These are phyloP conservation scores for Forbesichthys papilliferus DNA, from an alignment of 2,113 vertebrate species.

Conservation along the genomic window DNA sequence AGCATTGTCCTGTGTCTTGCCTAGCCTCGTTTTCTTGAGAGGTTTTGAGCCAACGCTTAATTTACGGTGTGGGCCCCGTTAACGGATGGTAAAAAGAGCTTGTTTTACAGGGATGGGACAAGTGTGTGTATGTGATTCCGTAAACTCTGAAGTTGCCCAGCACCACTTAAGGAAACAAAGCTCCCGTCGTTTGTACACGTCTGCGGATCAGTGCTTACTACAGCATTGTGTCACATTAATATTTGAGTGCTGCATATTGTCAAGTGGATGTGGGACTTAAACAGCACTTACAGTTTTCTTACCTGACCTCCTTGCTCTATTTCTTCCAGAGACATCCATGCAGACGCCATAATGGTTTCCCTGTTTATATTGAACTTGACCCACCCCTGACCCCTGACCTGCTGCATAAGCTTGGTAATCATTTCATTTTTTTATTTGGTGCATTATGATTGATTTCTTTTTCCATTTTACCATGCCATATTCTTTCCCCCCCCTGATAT, in stretches of 20 bases:
- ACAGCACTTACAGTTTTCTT: constrained; percentile 79
- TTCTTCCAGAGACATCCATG: constrained; percentile 97
- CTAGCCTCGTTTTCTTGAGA: constrained; percentile 77
- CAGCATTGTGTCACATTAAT: constrained; percentile 72
- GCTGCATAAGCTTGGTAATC: constrained; percentile 99
- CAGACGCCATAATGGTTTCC: constrained; percentile 95
- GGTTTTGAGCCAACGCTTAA: constrained; percentile 72
- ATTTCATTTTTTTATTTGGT: constrained; percentile 97
- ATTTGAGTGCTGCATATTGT: constrained; percentile 73
- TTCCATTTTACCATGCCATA: constrained; percentile 59
- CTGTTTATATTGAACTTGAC: constrained; percentile 99
- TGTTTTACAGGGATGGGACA: constrained; percentile 65
- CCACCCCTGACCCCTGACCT: constrained; percentile 98
- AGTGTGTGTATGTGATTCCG: constrained; percentile 66
- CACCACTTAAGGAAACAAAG: constrained; percentile 67
- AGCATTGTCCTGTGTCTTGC: constrained; percentile 49
- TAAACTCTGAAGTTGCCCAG: constrained; percentile 69
- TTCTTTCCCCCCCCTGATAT: constrained; percentile 28
- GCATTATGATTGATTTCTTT: constrained; percentile 78
- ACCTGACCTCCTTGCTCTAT: constrained; percentile 93
- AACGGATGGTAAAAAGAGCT: constrained; percentile 76
- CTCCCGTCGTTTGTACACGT: constrained; percentile 39
- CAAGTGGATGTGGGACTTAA: constrained; percentile 68
- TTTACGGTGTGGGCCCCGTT: constrained; percentile 67
- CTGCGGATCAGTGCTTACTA: constrained; percentile 68